Evolutionary conservation across 1,140 invertebrate species (phyloP).

Genomic region (Eumaeus atala): DNA sequence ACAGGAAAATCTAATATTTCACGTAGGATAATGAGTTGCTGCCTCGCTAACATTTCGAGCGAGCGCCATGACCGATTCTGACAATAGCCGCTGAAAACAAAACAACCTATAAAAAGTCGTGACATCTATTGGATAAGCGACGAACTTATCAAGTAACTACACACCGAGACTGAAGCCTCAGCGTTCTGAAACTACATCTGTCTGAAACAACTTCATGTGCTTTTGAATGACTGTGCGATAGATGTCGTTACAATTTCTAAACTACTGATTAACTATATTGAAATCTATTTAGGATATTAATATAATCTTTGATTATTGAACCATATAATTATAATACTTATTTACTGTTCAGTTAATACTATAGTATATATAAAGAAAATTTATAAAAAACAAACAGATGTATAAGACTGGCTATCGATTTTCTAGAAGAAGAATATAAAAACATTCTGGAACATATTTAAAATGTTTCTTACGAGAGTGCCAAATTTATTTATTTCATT

Average conservation of each 20-base stretch:
- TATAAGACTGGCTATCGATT: not conserved
- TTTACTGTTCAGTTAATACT: too few relatives aligned
- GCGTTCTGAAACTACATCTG: too few relatives aligned
- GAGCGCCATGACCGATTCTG: conserved; percentile 62
- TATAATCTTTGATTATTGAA: too few relatives aligned
- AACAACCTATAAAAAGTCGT: conserved; percentile 38
- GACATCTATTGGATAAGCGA: conserved; percentile 26
- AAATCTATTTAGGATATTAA: too few relatives aligned
- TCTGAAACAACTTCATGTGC: conserved; percentile 13
- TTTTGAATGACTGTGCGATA: not conserved
- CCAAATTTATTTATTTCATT: conserved; percentile 32
- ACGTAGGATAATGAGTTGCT: conserved; percentile 50
- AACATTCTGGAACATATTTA: conserved; percentile 38
- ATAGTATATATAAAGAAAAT: too few relatives aligned
- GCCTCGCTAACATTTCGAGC: conserved; percentile 60
- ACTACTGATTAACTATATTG: too few relatives aligned
- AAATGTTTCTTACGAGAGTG: conserved; percentile 16
- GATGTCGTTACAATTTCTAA: not conserved
- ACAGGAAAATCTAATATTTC: conserved; percentile 54
- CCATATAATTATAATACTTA: too few relatives aligned
- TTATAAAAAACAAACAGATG: too few relatives aligned
- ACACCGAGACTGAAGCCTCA: not conserved
- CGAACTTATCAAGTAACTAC: conserved; percentile 12
- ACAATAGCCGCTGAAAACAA: conserved; percentile 61
- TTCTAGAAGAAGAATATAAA: conserved; percentile 1